Base-by-base conservation (phyloP, 2,888 invertebrate species). In the Polyommatus iphigenia region DNA sequence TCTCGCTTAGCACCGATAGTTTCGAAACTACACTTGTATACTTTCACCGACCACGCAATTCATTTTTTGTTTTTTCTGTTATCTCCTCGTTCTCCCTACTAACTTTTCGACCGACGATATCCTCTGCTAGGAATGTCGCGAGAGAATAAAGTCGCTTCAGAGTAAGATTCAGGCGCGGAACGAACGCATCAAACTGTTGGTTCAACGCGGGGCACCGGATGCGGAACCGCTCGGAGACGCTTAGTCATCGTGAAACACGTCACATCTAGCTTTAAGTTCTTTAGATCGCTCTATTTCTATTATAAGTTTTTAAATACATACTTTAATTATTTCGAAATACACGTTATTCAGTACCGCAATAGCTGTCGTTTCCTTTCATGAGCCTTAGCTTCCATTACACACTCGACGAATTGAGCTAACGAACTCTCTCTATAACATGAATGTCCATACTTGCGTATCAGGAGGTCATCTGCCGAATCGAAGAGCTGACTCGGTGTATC, bases 171-270 rank as follows among this genome's bases (percentile, higher is more conserved):
- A 96, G 87, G 97, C 97, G 93, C 96, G 97, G 84, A 96, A 96
- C 90, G 98, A 98, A 94, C 97, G 98, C 89, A 97, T 98, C 88
- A 98, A 98, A 93, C 95, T 97, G 85, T 95, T 98, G 87, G 95
- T 97, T 90, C 97, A 98, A 95, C 96, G 97, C 89, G 98, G 98
- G 93, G 96, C 96, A 85, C 98, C 98, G 85, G 97, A 97, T 93
- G 95, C 96, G 89, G 97, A 97, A 86, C 95, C 96, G 88, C 95
- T 96, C 81, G 87, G 87, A 89, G 97, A 96, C 91, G 95, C 96
- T 88, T 96, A 95, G 89, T 84, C 80, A 83, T 81, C 78, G 59
- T 81, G 81, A 83, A 89, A 82, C 78, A 73, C 84, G 84, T 81
- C 83, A 72, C 82, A 82, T 82, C 81, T 88, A 89, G 88, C 84